Percentiles rank a stretch among this genome's conserved stretches.
Evolutionary conservation across 2,113 vertebrate species (phyloP).

Genomic region (Balaeniceps rex): DNA sequence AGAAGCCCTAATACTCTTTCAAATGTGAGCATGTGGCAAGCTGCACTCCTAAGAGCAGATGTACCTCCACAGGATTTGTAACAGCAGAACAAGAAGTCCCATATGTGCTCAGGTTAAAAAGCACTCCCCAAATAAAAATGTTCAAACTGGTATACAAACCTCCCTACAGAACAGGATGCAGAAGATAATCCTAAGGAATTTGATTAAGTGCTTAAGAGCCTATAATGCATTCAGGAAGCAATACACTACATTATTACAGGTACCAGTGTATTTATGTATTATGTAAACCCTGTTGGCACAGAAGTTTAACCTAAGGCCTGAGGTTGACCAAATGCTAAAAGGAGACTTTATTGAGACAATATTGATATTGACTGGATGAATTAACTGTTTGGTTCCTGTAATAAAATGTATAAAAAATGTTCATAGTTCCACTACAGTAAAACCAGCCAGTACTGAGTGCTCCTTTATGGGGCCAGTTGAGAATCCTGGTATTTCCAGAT

Average conservation of each 20-base stretch:
- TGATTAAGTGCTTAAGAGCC: constrained; percentile 34
- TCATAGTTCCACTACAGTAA: background rate
- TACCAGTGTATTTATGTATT: background rate
- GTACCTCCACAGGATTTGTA: background rate
- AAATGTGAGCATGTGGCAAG: background rate
- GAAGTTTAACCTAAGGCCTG: background rate
- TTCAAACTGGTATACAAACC: background rate
- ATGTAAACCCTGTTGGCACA: background rate
- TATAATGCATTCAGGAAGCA: constrained; percentile 17
- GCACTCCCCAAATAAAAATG: background rate
- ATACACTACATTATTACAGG: background rate
- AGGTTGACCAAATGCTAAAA: background rate
- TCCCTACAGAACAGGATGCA: background rate
- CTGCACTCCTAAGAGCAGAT: background rate
- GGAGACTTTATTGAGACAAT: background rate
- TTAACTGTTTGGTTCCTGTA: background rate
- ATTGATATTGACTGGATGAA: background rate
- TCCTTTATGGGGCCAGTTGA: background rate
- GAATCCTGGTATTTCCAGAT: background rate
- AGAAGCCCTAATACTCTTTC: background rate
- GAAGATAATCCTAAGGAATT: constrained; percentile 19
- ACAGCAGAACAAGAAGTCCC: background rate
- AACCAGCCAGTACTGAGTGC: background rate
- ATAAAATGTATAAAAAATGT: background rate
- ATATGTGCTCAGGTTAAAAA: background rate